phyloP scores from a whole-genome alignment of 2,888 invertebrate genomes.

The Ryuthela nishihirai region DNA sequence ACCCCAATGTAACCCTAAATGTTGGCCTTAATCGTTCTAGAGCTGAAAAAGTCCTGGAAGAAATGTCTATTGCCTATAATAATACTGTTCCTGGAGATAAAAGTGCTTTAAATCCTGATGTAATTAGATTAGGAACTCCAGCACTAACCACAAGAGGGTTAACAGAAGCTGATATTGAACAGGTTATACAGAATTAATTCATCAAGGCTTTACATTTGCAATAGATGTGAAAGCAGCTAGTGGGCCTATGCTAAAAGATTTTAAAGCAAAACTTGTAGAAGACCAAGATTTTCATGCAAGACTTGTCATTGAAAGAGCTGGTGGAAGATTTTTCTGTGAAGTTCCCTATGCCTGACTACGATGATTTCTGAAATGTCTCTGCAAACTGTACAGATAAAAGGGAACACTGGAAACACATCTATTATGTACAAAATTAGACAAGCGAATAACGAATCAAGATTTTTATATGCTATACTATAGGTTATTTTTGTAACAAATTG shows the following conservation, averaged over 20 bases:
- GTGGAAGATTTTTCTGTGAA: constrained; percentile 71
- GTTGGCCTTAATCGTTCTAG: constrained; percentile 75
- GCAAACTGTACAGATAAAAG: too few relatives aligned
- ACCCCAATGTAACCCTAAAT: too few relatives aligned
- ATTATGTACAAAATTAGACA: too few relatives aligned
- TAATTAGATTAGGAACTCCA: constrained; percentile 89
- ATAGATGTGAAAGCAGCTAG: constrained; percentile 56
- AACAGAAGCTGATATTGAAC: constrained; percentile 74
- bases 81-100: constrained; percentile 96
- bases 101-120: constrained; percentile 91
- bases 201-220: constrained; percentile 70
- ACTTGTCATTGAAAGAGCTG: constrained; percentile 62
- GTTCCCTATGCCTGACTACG: constrained; percentile 81
- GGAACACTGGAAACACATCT: too few relatives aligned
- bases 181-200: constrained; percentile 81
- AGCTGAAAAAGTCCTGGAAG: constrained; percentile 84
- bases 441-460: too few relatives aligned
- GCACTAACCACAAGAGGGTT: constrained; percentile 93
- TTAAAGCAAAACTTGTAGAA: constrained; percentile 65
- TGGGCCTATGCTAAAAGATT: constrained; percentile 69
- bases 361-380: constrained; percentile 59
- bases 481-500: too few relatives aligned
- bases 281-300: constrained; percentile 61
- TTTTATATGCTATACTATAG: too few relatives aligned
- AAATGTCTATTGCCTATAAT: constrained; percentile 89